Evolutionary conservation across 2,113 vertebrate species (phyloP), one percentile per base, ranked within the genome.

Genomic region (Dicerorhinus sumatrensis): DNA sequence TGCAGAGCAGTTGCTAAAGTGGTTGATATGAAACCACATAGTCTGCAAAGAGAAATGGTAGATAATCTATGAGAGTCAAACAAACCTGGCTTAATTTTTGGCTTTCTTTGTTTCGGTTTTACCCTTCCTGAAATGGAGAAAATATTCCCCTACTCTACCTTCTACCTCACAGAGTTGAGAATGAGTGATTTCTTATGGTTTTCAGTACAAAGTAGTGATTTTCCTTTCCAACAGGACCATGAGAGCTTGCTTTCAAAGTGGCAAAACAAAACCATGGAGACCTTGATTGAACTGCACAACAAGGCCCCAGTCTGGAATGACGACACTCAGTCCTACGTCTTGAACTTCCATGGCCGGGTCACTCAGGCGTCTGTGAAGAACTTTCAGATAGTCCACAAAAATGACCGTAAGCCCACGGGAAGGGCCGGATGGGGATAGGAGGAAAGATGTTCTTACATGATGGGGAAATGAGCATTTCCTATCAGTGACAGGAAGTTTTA

Each of bases 331-430:
- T 99, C 99, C 1, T 99, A 99, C 1, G 99, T 99, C 97, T 99
- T 99, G 25, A 99, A 99, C 98, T 99, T 99, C 98, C 99, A 99
- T 7, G 99, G 99, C 17, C 99, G 99, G 11, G 99, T 99, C 84
- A 99, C 99, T 0, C 99, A 99, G 96, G 99, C 99, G 0, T 99
- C 99, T 0, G 99, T 99, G 97, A 99, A 99, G 98, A 99, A 99
- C 99, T 99, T 99, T 95, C 99, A 99, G 98, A 99, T 99, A 12
- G 99, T 99, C 89, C 99, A 99, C 17, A 99, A 99, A 77, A 99
- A 99, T 48, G 99, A 99, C 98, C 99, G 99, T 99, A 97, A 99
- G 99, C 98, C 60, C 67, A 2, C 10, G 5, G 88, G 46, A 42
- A 69, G 48, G 77, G 48, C 1, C 23, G 65, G 48, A 0, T 14